Evolutionary conservation across 2,797 vertebrate species (phyloP).

Genomic region (Nasua narica): DNA sequence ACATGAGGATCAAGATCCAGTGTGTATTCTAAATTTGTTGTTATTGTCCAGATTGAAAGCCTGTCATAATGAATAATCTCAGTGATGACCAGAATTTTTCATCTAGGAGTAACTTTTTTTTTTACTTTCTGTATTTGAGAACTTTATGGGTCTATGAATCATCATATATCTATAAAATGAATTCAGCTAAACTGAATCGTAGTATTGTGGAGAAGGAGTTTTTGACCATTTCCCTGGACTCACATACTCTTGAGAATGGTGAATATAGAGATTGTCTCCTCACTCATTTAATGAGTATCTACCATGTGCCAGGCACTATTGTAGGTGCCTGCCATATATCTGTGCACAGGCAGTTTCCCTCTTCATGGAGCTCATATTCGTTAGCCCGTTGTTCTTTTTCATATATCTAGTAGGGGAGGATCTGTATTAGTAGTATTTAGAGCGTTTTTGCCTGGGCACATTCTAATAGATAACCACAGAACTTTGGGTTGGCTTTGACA

Average conservation of each 20-base stretch:
- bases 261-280: background rate
- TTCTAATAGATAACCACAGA: background rate
- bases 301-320: background rate
- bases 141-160: background rate
- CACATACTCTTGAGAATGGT: background rate
- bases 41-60: background rate
- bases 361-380: background rate
- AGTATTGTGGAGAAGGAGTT: conserved; percentile 22
- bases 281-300: background rate
- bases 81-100: background rate
- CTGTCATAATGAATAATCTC: background rate
- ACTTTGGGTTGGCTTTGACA: background rate
- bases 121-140: conserved; percentile 15
- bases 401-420: background rate
- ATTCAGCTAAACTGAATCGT: conserved; percentile 19
- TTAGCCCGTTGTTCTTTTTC: background rate
- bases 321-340: background rate
- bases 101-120: background rate
- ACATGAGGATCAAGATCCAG: background rate
- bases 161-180: background rate
- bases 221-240: background rate
- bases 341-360: background rate
- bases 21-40: background rate
- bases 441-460: background rate
- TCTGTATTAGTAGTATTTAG: background rate